Evolutionary conservation across 2,888 invertebrate genomes (phyloP).

Genomic region (Neuroscelio doddi): DNA sequence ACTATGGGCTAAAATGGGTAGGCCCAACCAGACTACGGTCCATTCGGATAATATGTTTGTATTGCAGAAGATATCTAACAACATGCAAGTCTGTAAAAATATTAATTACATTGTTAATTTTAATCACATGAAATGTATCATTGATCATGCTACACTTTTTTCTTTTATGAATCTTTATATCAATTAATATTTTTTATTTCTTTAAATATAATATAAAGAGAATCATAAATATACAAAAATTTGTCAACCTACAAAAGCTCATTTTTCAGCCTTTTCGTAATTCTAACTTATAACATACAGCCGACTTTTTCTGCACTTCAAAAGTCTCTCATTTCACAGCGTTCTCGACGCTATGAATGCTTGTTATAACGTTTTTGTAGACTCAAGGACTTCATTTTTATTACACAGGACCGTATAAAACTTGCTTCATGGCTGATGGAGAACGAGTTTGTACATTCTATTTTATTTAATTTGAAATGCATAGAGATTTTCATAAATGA

Average conservation of each 20-base stretch:
- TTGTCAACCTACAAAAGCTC: no score
- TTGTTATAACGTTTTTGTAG: not conserved
- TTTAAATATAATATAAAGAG: no score
- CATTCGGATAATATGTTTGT: constrained; percentile 74
- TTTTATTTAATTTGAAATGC: not conserved
- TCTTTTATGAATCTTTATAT: no score
- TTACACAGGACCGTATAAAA: not conserved
- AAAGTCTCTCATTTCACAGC: no score
- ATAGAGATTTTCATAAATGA: not conserved
- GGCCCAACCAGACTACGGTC: constrained; percentile 75
- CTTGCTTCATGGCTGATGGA: not conserved
- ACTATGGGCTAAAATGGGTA: constrained; percentile 76
- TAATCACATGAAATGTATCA: no score
- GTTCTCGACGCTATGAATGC: no score
- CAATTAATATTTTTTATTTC: no score
- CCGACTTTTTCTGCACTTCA: no score
- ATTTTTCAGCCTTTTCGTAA: no score
- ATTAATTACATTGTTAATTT: not conserved
- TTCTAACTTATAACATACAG: no score
- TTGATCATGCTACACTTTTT: no score
- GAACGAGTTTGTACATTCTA: not conserved
- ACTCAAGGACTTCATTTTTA: not conserved
- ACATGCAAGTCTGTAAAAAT: constrained; percentile 73
- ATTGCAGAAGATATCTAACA: constrained; percentile 74
- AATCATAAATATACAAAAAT: no score